Conservation (phyloP, 2,888 invertebrate genomes). For the Amblyjoppa proteus region DNA sequence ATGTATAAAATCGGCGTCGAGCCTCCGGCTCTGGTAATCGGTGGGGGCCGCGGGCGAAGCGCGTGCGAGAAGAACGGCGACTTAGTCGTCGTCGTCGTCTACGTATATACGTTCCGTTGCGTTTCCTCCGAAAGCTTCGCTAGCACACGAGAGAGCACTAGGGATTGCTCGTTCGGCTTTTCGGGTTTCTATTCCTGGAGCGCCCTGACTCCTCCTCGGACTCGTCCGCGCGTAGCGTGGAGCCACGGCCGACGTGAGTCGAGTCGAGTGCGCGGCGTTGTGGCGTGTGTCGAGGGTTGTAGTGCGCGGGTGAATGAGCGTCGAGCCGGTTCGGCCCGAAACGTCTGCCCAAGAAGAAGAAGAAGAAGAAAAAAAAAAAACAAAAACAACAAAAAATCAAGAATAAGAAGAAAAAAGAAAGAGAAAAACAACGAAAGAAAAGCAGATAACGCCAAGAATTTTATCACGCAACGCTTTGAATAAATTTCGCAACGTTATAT, state of each 20-base stretch:
- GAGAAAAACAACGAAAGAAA: not conserved
- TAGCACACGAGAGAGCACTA: constrained; percentile 60
- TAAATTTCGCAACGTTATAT: constrained; percentile 13
- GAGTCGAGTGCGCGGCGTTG: constrained; percentile 79
- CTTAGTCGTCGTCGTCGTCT: constrained; percentile 4
- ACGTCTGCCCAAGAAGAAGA: constrained; percentile 34
- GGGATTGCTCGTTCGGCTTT: constrained; percentile 72
- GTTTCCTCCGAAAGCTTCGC: constrained; percentile 63
- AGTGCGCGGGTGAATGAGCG: constrained; percentile 75
- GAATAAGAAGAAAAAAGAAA: constrained; percentile 1
- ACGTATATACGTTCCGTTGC: constrained; percentile 66
- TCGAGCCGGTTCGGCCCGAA: constrained; percentile 64
- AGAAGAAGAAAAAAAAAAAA: constrained; percentile 24
- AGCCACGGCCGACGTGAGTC: constrained; percentile 65
- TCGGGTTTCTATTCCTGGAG: constrained; percentile 84
- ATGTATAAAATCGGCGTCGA: constrained; percentile 51
- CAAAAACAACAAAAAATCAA: not conserved
- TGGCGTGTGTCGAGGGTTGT: constrained; percentile 75
- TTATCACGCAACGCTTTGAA: not conserved
- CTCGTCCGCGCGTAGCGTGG: constrained; percentile 73
- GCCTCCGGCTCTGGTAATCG: constrained; percentile 27
- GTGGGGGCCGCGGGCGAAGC: constrained; percentile 16
- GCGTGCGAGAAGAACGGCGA: constrained; percentile 43
- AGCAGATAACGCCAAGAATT: not conserved
- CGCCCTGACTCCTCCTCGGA: constrained; percentile 81